These are phyloP conservation scores for Drosophila albomicans DNA, from an alignment of 1,140 invertebrate genomes.

Conservation along the genomic window DNA sequence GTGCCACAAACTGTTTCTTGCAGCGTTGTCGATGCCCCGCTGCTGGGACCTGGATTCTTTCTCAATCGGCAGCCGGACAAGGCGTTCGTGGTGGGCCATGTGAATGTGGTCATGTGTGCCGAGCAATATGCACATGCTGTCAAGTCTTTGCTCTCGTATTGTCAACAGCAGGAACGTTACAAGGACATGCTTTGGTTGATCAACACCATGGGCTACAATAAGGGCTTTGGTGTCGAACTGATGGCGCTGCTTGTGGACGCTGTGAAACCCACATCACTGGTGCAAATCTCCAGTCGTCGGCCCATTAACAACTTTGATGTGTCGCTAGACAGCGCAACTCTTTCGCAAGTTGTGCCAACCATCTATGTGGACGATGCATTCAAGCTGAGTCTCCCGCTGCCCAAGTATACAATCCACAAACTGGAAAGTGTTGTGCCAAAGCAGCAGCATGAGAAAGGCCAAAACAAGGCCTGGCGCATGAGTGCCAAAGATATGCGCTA, in stretches of 20 bases:
- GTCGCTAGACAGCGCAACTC: slow-evolving; percentile 72
- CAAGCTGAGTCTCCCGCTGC: slow-evolving; percentile 4
- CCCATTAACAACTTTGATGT: slow-evolving; percentile 86
- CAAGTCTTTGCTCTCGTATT: slow-evolving; percentile 81
- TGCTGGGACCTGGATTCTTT: slow-evolving; percentile 90
- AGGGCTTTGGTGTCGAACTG: slow-evolving; percentile 86
- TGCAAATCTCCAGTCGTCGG: slow-evolving; percentile 86
- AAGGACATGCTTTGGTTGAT: slow-evolving; percentile 86
- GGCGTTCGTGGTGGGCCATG: slow-evolving; percentile 85
- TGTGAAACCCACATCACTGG: slow-evolving; percentile 85
- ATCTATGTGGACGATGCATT: slow-evolving; percentile 57
- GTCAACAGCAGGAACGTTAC: slow-evolving; percentile 63
- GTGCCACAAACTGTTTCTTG: slow-evolving; percentile 89
- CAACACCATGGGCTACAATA: slow-evolving; percentile 89
- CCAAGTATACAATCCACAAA: slow-evolving; percentile 52
- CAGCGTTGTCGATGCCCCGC: slow-evolving; percentile 86
- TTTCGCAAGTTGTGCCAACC: slow-evolving; percentile 65
- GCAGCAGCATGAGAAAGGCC: slow-evolving; percentile 9
- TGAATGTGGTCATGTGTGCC: slow-evolving; percentile 85
- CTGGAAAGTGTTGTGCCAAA: slow-evolving; percentile 48
- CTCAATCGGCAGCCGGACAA: slow-evolving; percentile 71
- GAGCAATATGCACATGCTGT: slow-evolving; percentile 86
- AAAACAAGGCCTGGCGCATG: slow-evolving; percentile 56
- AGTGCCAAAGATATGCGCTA: slow-evolving; percentile 76
- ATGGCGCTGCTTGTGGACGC: slow-evolving; percentile 84